Conservation (phyloP, 1,140 invertebrate species). For the Microplitis demolitor region DNA sequence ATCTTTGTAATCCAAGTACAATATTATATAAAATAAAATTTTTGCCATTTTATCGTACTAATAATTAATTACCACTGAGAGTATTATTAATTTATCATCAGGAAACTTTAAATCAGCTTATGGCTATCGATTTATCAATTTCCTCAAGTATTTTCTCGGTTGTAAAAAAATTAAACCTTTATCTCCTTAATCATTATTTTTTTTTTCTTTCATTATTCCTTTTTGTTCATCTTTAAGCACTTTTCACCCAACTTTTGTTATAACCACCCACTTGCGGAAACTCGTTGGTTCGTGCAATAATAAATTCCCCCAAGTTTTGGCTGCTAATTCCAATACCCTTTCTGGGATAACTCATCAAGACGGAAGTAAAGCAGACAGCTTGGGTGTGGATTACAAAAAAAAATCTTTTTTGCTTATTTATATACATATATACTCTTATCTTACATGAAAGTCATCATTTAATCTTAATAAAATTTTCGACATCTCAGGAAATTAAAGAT, state of each 20-base stretch:
- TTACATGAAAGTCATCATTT: no score
- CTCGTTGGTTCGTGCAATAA: neutral
- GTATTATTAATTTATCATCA: no score
- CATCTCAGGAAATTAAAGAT: no score
- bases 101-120: no score
- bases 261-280: neutral
- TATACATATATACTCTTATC: neutral
- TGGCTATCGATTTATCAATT: neutral
- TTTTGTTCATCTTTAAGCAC: neutral
- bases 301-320: neutral
- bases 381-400: neutral
- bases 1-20: no score
- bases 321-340: neutral
- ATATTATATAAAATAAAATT: no score
- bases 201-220: neutral
- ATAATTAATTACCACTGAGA: no score
- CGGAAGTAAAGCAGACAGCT: neutral
- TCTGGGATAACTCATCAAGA: neutral
- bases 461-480: no score
- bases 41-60: no score
- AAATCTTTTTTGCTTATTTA: neutral
- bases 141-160: neutral
- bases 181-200: neutral
- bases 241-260: neutral
- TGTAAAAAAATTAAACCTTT: neutral